Evolutionary conservation across 2,888 invertebrate genomes (phyloP).

Genomic region (Quadriops clusia): DNA sequence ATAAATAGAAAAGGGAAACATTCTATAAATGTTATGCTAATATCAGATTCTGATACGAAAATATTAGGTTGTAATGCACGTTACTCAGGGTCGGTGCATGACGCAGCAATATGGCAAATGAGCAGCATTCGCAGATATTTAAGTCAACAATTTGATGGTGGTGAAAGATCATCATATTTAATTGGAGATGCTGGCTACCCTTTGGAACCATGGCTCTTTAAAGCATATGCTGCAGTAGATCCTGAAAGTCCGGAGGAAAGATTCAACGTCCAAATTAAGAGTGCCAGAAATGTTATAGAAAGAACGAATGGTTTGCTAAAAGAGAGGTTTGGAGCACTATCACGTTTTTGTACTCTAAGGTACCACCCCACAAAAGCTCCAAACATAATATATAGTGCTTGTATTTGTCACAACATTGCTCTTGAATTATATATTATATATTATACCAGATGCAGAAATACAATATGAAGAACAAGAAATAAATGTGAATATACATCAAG

Average conservation of each 20-base stretch:
- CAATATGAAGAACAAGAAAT: no score
- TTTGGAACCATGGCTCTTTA: constrained; percentile 13
- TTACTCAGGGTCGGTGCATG: constrained; percentile 14
- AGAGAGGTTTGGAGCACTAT: constrained; percentile 20
- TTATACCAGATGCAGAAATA: no score
- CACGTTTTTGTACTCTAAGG: constrained; percentile 18
- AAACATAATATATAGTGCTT: constrained; percentile 7
- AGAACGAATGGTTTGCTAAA: constrained; percentile 19
- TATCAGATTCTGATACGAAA: constrained; percentile 5
- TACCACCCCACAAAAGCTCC: constrained; percentile 21
- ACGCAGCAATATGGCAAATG: constrained; percentile 13
- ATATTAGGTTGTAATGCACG: constrained; percentile 10
- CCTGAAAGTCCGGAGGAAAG: constrained; percentile 13
- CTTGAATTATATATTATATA: no score
- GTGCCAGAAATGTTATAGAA: constrained; percentile 18
- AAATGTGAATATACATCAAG: no score
- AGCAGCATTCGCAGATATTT: constrained; percentile 9
- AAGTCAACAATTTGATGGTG: constrained; percentile 9
- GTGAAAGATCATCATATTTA: constrained; percentile 10
- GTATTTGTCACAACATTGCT: constrained; percentile 8
- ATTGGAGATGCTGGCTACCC: constrained; percentile 21
- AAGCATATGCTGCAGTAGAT: constrained; percentile 15
- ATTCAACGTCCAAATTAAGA: constrained; percentile 15
- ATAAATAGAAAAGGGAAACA: no score
- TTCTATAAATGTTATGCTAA: constrained; percentile 5